Percentiles rank a stretch among this genome's conserved stretches.
Conservation (phyloP, 2,113 vertebrate species). For the Mesembrinibis cayennensis region DNA sequence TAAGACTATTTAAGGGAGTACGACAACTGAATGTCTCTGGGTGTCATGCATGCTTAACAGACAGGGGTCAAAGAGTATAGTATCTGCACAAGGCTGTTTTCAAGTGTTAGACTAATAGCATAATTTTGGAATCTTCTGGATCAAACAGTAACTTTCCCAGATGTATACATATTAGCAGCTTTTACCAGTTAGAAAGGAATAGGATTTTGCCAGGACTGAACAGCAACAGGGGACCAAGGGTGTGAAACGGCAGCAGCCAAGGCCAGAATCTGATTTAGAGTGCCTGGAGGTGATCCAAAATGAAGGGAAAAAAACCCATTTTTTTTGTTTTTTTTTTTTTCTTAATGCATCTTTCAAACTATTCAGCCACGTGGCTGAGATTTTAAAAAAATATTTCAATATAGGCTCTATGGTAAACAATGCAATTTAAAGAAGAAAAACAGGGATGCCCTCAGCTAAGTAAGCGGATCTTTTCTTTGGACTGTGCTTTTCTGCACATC, state of each 20-base stretch:
- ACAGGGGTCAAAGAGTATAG: not conserved
- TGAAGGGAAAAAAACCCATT: accelerated
- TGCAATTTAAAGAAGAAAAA: not conserved
- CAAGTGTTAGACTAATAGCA: not conserved
- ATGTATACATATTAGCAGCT: not conserved
- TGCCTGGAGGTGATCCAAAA: not conserved
- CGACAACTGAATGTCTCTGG: not conserved
- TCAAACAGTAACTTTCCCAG: not conserved
- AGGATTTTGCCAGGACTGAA: not conserved
- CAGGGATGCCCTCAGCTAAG: not conserved
- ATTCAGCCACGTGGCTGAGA: not conserved
- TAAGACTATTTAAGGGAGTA: not conserved
- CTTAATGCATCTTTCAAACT: not conserved
- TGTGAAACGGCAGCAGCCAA: not conserved
- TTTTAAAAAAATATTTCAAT: not conserved
- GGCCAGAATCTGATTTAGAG: not conserved
- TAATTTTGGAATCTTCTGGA: not conserved
- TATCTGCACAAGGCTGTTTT: not conserved
- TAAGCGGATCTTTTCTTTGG: not conserved
- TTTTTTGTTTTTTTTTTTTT: not conserved
- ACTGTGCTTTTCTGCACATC: not conserved
- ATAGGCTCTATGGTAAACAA: not conserved
- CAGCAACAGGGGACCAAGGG: not conserved
- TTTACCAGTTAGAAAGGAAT: not conserved
- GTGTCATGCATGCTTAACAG: not conserved